Evolutionary conservation across 2,113 vertebrate species (phyloP), one percentile per base, ranked within the genome.

Genomic region (Xiphophorus maculatus): DNA sequence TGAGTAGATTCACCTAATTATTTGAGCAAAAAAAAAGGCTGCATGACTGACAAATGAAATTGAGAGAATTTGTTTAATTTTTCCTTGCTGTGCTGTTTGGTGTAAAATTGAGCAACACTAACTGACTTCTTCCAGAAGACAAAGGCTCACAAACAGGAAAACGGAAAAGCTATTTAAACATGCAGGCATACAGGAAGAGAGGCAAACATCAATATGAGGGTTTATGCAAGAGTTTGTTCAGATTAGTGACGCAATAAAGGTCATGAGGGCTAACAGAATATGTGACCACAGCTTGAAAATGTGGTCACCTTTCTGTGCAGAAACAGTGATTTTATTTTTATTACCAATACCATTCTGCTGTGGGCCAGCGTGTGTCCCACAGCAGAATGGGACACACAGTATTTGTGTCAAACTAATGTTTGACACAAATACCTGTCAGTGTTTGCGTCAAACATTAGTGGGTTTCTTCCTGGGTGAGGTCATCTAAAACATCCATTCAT

Each of bases 131-230:
- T 58, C 17, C 22, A 58, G 25, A 58, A 58, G 51, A 58, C 51
- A 58, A 32, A 32, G 33, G 22, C 22, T 79, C 42, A 42, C 27
- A 48, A 17, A 30, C 54, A n/a, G 66, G 64, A 60, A 81, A 32
- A 63, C 72, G 51, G 58, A 14, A 37, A 28, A 42, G 40, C 29
- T n/a, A 9, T 67, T 30, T 68, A 64, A 62, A 67, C 63, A 69
- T 13, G 28, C 7, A 9, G 22, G 19, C 63, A 37, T 9, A 71
- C 82, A 82, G 82, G 81, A 88, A 81, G 75, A 44, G 64, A 69
- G 8, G 13, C 79, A 81, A 74, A 88, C 74, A 33, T 13, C 63
- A 73, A 54, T 44, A 22, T 8, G 15, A 62, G 65, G 69, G 64
- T 73, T 81, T 69, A 65, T 60, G 69, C 40, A n/a, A 27, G 74